Evolutionary conservation across 2,797 vertebrate species (phyloP).

Genomic region (Eptatretus atami): DNA sequence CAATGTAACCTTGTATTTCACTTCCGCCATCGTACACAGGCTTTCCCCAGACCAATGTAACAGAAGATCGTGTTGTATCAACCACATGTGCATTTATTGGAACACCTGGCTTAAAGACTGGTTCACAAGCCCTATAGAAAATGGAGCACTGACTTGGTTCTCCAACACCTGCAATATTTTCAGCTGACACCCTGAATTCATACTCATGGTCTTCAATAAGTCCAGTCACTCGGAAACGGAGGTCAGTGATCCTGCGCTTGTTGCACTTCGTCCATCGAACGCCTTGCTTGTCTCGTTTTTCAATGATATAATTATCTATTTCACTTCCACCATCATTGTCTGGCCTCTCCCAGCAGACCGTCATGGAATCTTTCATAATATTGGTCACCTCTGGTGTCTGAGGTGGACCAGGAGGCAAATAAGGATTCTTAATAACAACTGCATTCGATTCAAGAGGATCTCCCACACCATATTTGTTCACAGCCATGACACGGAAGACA

Average conservation of each 20-base stretch:
- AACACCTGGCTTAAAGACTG: slow-evolving; percentile 68
- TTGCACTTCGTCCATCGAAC: slow-evolving; percentile 89
- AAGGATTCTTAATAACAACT: slow-evolving; percentile 64
- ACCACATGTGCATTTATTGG: slow-evolving; percentile 43
- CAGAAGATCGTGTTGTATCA: slow-evolving; percentile 52
- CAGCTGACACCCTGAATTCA: slow-evolving; percentile 72
- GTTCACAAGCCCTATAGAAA: slow-evolving; percentile 63
- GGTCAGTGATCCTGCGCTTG: slow-evolving; percentile 59
- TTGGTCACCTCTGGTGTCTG: slow-evolving; percentile 54
- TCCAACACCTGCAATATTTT: slow-evolving; percentile 64
- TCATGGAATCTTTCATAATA: slow-evolving; percentile 72
- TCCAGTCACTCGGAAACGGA: slow-evolving; percentile 55
- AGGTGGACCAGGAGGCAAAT: slow-evolving; percentile 48
- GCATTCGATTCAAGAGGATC: slow-evolving; percentile 38
- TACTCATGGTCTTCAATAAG: slow-evolving; percentile 63
- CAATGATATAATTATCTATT: slow-evolving; percentile 51
- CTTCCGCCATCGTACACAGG: slow-evolving; percentile 69
- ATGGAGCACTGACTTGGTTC: slow-evolving; percentile 48
- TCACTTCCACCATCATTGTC: slow-evolving; percentile 62
- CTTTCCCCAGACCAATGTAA: slow-evolving; percentile 58
- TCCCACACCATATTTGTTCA: slow-evolving; percentile 54
- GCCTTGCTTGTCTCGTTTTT: slow-evolving; percentile 68
- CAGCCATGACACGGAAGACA: slow-evolving; percentile 74
- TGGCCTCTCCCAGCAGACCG: slow-evolving; percentile 54
- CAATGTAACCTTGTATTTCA: slow-evolving; percentile 54